A percentile compares a stretch with the other conserved stretches of the same genome.
Evolutionary conservation across 2,797 vertebrate genomes (phyloP).

Genomic region (Enteromius argenteus): DNA sequence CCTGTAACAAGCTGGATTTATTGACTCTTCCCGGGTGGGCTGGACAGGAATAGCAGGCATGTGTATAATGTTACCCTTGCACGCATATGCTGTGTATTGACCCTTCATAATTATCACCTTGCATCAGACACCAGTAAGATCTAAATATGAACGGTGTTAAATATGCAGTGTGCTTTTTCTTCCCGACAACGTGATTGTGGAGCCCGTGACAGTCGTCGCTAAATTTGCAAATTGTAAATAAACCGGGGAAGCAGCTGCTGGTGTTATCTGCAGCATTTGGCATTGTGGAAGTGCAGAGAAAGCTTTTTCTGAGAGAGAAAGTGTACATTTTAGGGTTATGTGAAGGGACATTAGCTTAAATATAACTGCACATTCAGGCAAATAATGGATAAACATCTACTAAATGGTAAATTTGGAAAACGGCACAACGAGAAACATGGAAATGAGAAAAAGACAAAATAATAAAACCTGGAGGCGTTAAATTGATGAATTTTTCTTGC

Average conservation of each 20-base stretch:
- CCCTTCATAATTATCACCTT: slow-evolving; percentile 34
- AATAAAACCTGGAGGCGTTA: not conserved
- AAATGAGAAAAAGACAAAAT: not conserved
- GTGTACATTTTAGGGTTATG: slow-evolving; percentile 8
- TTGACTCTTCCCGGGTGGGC: not conserved
- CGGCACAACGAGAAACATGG: not conserved
- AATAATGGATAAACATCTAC: no score
- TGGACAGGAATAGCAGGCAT: slow-evolving; percentile 8
- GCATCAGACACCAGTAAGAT: slow-evolving; percentile 2
- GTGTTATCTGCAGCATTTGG: not conserved
- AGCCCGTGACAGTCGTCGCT: slow-evolving; percentile 6
- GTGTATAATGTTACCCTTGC: not conserved
- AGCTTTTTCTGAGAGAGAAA: not conserved
- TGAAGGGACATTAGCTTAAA: not conserved
- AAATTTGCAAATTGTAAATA: not conserved
- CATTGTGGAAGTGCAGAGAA: slow-evolving; percentile 7
- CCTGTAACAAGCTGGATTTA: slow-evolving; percentile 9
- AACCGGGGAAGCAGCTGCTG: slow-evolving; percentile 30
- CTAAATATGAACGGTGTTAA: slow-evolving; percentile 54
- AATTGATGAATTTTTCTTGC: not conserved
- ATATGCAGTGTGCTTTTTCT: slow-evolving; percentile 35
- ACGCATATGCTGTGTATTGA: not conserved
- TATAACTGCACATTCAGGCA: not conserved
- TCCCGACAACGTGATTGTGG: not conserved
- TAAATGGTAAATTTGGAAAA: not conserved